A percentile compares a stretch with the other conserved stretches of the same genome.
phyloP scores from a whole-genome alignment of 2,888 invertebrate genomes.

The Drosophila meridionalis region DNA sequence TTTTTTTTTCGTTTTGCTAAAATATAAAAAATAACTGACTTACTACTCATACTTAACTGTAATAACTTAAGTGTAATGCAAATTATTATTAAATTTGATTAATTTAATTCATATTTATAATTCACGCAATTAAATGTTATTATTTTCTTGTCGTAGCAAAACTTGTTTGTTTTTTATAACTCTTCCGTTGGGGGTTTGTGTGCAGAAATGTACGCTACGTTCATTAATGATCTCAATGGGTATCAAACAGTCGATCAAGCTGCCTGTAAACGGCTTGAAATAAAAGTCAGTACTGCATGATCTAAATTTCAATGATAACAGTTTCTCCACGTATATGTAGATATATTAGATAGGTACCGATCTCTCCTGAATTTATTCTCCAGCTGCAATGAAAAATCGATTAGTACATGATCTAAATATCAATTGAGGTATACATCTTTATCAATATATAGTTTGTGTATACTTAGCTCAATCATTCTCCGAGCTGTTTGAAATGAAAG shows the following conservation, averaged over 20 bases:
- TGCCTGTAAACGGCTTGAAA: too few relatives aligned
- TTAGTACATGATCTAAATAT: neutral
- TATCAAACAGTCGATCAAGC: neutral
- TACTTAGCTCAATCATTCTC: too few relatives aligned
- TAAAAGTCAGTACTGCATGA: too few relatives aligned
- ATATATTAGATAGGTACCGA: too few relatives aligned
- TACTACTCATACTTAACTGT: constrained; percentile 79
- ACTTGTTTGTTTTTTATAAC: constrained; percentile 5
- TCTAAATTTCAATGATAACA: too few relatives aligned
- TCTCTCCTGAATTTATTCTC: too few relatives aligned
- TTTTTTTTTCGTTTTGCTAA: constrained; percentile 63
- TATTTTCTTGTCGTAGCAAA: constrained; percentile 65
- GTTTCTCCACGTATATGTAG: too few relatives aligned
- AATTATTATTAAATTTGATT: constrained; percentile 80
- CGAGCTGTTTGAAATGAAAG: neutral
- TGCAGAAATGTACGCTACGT: too few relatives aligned
- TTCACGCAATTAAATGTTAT: constrained; percentile 78
- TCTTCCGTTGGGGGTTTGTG: neutral
- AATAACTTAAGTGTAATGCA: constrained; percentile 77
- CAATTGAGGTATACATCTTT: too few relatives aligned
- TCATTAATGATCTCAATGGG: neutral
- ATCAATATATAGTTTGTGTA: too few relatives aligned
- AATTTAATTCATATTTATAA: constrained; percentile 80
- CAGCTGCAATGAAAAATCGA: neutral
- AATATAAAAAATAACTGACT: constrained; percentile 72